phyloP scores from a whole-genome alignment of 1,140 invertebrate species.

The Neuroterus valhalla region DNA sequence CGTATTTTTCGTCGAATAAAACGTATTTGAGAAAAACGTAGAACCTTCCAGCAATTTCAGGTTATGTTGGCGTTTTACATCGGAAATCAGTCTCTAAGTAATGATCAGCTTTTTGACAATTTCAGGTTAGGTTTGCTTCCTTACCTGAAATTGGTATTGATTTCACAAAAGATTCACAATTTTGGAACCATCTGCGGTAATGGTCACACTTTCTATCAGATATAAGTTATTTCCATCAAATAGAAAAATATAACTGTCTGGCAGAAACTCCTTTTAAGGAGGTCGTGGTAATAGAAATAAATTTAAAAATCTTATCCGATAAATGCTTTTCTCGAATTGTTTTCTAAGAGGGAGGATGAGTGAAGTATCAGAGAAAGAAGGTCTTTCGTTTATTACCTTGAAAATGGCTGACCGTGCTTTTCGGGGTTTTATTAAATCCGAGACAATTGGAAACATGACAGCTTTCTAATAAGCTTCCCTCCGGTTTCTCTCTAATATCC shows the following conservation, averaged over 20 bases:
- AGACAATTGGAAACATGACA: conserved; percentile 58
- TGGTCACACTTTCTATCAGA: too few relatives aligned
- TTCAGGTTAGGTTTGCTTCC: too few relatives aligned
- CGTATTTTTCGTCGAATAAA: too few relatives aligned
- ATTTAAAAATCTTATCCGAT: conserved; percentile 19
- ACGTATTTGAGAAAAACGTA: too few relatives aligned
- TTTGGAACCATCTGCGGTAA: too few relatives aligned
- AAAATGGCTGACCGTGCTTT: conserved; percentile 52
- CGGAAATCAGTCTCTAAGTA: too few relatives aligned
- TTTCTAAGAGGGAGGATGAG: neutral
- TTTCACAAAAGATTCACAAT: too few relatives aligned
- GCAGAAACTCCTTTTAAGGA: neutral
- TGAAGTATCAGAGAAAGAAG: conserved; percentile 27
- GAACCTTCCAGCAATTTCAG: too few relatives aligned
- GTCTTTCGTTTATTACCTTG: conserved; percentile 47
- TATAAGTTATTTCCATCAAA: too few relatives aligned
- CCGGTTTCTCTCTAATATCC: conserved; percentile 39
- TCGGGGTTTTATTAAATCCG: conserved; percentile 55
- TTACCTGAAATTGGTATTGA: too few relatives aligned
- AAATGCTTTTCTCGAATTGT: conserved; percentile 21
- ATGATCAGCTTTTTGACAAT: too few relatives aligned
- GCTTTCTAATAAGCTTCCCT: conserved; percentile 54
- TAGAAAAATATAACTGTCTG: neutral
- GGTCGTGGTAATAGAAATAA: neutral
- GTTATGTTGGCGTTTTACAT: too few relatives aligned